phyloP scores from a whole-genome alignment of 2,113 vertebrate genomes.

The Ovibos moschatus region DNA sequence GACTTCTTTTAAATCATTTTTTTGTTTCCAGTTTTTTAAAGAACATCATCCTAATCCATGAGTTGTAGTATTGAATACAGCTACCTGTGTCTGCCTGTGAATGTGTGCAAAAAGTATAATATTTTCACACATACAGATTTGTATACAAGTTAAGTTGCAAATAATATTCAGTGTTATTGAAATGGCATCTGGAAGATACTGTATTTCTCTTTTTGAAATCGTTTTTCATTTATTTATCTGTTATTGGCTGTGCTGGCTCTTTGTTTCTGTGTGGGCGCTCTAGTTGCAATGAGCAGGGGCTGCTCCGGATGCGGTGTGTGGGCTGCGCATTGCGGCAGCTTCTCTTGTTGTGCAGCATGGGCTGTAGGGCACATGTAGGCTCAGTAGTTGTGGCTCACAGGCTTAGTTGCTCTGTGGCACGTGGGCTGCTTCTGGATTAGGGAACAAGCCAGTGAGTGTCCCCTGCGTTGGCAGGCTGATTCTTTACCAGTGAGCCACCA shows the following conservation, averaged over 20 bases:
- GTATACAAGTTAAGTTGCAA: neutral
- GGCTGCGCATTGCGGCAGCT: neutral
- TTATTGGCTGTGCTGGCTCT: neutral
- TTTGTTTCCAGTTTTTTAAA: neutral
- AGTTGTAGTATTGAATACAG: neutral
- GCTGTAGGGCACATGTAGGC: neutral
- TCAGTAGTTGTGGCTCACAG: neutral
- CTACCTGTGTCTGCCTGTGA: neutral
- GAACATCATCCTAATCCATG: neutral
- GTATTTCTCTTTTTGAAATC: neutral
- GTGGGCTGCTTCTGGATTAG: neutral
- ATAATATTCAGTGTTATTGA: neutral
- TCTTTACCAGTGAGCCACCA: neutral
- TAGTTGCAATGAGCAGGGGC: neutral
- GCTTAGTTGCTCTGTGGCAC: neutral
- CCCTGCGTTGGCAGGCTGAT: rapidly evolving
- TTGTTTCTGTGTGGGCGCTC: neutral
- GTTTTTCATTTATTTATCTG: neutral
- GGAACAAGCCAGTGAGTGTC: neutral
- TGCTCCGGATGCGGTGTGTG: neutral
- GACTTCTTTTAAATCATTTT: neutral
- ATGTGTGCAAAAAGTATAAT: neutral
- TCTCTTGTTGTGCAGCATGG: neutral
- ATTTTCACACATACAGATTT: neutral
- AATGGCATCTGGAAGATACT: neutral